Evolutionary conservation across 92 coral and sea anemone genomes (phyloP).

Genomic region (Nematostella vectensis): DNA sequence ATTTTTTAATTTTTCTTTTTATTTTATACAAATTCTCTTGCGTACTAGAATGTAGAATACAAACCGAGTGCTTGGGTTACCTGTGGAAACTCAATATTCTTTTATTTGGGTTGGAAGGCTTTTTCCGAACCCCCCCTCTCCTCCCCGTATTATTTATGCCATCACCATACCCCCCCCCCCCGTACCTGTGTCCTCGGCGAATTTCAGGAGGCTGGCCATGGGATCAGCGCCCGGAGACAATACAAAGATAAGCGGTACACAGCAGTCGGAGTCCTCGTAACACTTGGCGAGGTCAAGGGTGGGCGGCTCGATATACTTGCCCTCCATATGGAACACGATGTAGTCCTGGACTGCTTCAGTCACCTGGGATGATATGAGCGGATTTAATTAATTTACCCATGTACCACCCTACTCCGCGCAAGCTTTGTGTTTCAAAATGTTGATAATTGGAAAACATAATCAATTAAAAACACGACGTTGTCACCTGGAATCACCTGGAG

Average conservation of each 20-base stretch:
- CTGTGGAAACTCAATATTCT: too few species aligned
- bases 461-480: too few species aligned
- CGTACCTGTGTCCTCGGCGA: constrained; percentile 86
- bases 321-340: constrained; percentile 83
- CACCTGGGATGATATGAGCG: constrained; percentile 40
- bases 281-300: constrained; percentile 85
- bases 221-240: constrained; percentile 99
- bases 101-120: too few species aligned
- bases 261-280: constrained; percentile 90
- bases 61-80: too few species aligned
- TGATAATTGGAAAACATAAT: background rate
- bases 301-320: constrained; percentile 83
- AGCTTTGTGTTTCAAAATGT: too few species aligned
- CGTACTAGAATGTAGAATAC: too few species aligned
- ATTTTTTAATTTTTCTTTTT: too few species aligned
- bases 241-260: constrained; percentile 88
- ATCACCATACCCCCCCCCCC: constrained; percentile 80
- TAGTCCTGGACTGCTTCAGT: constrained; percentile 90
- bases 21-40: too few species aligned
- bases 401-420: too few species aligned
- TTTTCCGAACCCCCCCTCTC: too few species aligned
- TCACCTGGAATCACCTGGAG: too few species aligned
- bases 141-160: constrained; percentile 92
- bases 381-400: too few species aligned
- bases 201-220: constrained; percentile 94